phyloP scores from a whole-genome alignment of 37 sponge, comb jelly and placozoan species.

The Ianthella basta region DNA sequence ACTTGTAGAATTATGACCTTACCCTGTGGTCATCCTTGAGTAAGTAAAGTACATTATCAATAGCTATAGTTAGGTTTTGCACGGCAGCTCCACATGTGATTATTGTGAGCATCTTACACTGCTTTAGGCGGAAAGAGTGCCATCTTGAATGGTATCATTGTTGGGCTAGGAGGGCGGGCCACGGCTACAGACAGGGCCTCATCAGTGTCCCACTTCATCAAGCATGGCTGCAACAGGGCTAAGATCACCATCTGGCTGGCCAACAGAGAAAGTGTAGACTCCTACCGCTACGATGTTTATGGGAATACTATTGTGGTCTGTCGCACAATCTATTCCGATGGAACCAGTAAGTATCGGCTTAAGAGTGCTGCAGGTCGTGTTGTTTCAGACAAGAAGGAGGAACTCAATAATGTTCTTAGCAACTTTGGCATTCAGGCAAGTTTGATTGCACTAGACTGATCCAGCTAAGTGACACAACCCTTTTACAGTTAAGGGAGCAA shows the following conservation, averaged over 20 bases:
- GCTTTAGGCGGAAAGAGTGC: conserved; percentile 99
- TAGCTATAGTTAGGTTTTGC: too few relatives aligned
- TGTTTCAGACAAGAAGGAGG: conserved; percentile 86
- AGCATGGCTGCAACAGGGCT: conserved; percentile 68
- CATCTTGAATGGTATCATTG: conserved; percentile 91
- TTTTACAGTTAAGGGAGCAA: too few relatives aligned
- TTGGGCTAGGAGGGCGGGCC: conserved; percentile 92
- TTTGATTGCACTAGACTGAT: background rate
- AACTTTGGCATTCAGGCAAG: conserved; percentile 88
- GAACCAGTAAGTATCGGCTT: conserved; percentile 77
- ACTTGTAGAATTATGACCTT: too few relatives aligned
- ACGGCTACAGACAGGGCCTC: conserved; percentile 78
- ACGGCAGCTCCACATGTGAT: too few relatives aligned
- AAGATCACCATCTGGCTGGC: conserved; percentile 65
- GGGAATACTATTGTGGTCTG: conserved; percentile 74
- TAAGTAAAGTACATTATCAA: too few relatives aligned
- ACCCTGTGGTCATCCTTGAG: too few relatives aligned
- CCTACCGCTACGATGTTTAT: conserved; percentile 69
- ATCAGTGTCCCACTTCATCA: conserved; percentile 87
- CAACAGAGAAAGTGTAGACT: conserved; percentile 63
- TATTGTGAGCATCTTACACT: too few relatives aligned
- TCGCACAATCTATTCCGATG: conserved; percentile 68
- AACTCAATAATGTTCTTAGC: conserved; percentile 74
- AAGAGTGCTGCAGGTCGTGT: conserved; percentile 47
- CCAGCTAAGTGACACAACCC: too few relatives aligned